Conservation (phyloP, 2,888 invertebrate species). For the Neoaliturus tenellus region DNA sequence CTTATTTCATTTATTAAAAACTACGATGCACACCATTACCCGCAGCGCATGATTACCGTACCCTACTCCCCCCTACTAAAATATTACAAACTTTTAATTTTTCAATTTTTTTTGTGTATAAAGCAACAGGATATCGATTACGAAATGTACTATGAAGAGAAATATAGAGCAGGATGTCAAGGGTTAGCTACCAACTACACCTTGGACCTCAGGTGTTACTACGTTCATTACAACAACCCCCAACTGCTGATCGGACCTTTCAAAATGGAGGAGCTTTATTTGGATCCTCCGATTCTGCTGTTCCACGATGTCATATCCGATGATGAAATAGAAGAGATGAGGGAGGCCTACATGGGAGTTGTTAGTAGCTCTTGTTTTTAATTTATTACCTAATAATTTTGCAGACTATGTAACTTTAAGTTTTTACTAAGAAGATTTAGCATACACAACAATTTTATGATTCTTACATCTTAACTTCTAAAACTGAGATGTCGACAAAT, state of each 20-base stretch:
- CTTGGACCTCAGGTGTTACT: neutral
- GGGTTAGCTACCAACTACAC: neutral
- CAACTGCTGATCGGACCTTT: constrained; percentile 73
- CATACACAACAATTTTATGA: too few species aligned
- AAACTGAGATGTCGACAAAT: too few species aligned
- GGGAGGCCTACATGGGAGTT: constrained; percentile 63
- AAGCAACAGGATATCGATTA: too few species aligned
- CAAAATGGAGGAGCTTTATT: constrained; percentile 75
- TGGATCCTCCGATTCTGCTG: constrained; percentile 74
- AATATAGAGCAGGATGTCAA: neutral
- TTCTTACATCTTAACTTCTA: too few species aligned
- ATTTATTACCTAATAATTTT: neutral
- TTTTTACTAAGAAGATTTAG: too few species aligned
- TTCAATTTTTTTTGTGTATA: too few species aligned
- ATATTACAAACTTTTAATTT: too few species aligned
- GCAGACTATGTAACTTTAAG: too few species aligned
- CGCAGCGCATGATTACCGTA: too few species aligned
- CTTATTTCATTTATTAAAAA: too few species aligned
- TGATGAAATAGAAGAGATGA: constrained; percentile 76
- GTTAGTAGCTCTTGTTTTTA: neutral
- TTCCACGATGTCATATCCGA: constrained; percentile 78
- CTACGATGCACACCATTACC: neutral
- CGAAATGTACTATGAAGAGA: neutral
- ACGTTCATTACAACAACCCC: constrained; percentile 68
- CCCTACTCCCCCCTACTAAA: too few species aligned